Evolutionary conservation across 2,888 invertebrate genomes (phyloP).

Genomic region (Papilio demoleus): DNA sequence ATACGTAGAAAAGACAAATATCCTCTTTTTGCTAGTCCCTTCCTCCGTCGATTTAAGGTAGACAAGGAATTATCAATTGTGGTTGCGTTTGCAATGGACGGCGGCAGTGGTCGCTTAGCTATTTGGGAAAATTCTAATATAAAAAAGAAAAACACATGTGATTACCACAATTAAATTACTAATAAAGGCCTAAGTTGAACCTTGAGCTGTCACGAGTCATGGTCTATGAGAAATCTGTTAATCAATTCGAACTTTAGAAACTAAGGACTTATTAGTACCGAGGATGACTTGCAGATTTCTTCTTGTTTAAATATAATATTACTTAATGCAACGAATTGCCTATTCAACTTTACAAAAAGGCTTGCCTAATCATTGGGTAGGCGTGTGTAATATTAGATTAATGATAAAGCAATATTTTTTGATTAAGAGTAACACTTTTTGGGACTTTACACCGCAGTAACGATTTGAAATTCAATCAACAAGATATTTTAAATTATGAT

Average conservation of each 20-base stretch:
- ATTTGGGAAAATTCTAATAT: neutral
- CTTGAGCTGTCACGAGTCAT: neutral
- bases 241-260: constrained; percentile 26
- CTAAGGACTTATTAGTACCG: constrained; percentile 20
- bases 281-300: constrained; percentile 24
- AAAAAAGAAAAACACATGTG: neutral
- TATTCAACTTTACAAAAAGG: constrained; percentile 7
- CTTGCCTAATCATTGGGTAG: constrained; percentile 18
- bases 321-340: neutral
- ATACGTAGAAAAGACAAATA: no score
- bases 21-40: no score
- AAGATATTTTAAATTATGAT: constrained; percentile 1
- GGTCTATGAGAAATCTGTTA: constrained; percentile 22
- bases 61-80: no score
- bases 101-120: no score
- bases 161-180: neutral
- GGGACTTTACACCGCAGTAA: constrained; percentile 5
- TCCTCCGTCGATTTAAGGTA: no score
- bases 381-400: neutral
- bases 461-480: constrained; percentile 6
- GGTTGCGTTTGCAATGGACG: no score
- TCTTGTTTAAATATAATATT: constrained; percentile 2
- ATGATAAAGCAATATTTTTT: constrained; percentile 7
- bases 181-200: constrained; percentile 1
- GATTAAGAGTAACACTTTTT: neutral